Base-by-base conservation (phyloP, 2,797 vertebrate genomes). In the Malurus splendens region DNA sequence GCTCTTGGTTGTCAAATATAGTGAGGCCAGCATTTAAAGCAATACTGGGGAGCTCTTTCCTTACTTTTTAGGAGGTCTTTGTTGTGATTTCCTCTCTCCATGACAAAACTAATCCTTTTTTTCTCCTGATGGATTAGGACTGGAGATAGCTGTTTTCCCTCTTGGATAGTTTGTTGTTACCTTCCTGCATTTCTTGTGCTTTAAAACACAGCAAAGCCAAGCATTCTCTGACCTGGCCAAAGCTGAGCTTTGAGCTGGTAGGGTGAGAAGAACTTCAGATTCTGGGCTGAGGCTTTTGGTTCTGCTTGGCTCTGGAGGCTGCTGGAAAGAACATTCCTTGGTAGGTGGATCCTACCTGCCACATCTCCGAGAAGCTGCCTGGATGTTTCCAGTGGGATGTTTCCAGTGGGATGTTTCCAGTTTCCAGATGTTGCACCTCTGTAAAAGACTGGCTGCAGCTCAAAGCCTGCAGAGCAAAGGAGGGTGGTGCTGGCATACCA, bases 401-500 rank as follows among this genome's bases (percentile, higher is more conserved):
- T 33, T 33, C 33, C 33, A 33, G 33, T 33, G n/a, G 32, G 32
- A 32, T 32, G 32, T 32, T 32, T 32, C 32, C 32, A 32, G 32
- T 32, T 36, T 36, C 36, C 36, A 36, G 36, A 36, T 36, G 36
- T 36, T 36, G 36, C n/a, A 17, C 19, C 2, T 0, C 54, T 54
- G 24, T 1, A 2, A 1, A 30, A 23, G 71, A 39, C 17, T 13
- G 13, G 30, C 27, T 71, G 39, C 15, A 27, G 0, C 18, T 5
- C 51, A 32, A 75, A 78, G 30, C n/a, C 47, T 47, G 24, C 19
- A n/a, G 52, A 42, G 42, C 2, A 2, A 1, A 17, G 7, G 7
- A 16, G 12, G 3, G 3, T 19, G 1, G 47, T 0, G 2, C 51
- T 73, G n/a, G 3, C 47, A 28, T 50, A 16, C 36, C 2, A 0